Percentiles rank a stretch among this genome's conserved stretches.
These are phyloP conservation scores for Dolichotis patagonum DNA, from an alignment of 2,113 vertebrate species.

Conservation along the genomic window DNA sequence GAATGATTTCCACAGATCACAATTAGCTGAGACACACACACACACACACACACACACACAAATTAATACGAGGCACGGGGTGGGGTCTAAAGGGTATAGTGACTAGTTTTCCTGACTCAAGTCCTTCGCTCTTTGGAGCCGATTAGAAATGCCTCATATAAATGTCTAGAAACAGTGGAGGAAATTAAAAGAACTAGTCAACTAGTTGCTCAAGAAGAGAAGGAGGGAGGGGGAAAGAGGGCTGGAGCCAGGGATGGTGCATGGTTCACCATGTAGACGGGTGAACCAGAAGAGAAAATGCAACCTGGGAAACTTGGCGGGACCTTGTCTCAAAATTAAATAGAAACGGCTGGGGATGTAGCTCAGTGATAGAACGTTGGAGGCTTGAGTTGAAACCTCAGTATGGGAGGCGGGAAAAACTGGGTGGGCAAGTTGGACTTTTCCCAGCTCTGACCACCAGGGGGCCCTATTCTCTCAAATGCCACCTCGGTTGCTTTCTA, in stretches of 20 bases:
- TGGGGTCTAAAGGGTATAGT: not conserved
- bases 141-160: too few species aligned
- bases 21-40: too few species aligned
- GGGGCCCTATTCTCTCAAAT: constrained; percentile 16
- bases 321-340: not conserved
- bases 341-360: not conserved
- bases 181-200: not conserved
- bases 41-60: too few species aligned
- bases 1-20: not conserved
- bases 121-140: too few species aligned
- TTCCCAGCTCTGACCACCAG: constrained; percentile 28
- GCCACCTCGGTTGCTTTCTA: not conserved
- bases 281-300: not conserved
- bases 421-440: not conserved
- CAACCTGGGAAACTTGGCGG: not conserved
- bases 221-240: too few species aligned
- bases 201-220: not conserved
- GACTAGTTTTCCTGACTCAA: not conserved
- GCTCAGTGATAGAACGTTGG: not conserved
- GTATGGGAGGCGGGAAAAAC: too few species aligned
- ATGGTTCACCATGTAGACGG: not conserved
- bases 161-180: not conserved
- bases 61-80: not conserved
- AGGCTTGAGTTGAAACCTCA: not conserved
- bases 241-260: not conserved